Conservation (phyloP, 1,140 invertebrate genomes). For the Macrostomum lignano region DNA sequence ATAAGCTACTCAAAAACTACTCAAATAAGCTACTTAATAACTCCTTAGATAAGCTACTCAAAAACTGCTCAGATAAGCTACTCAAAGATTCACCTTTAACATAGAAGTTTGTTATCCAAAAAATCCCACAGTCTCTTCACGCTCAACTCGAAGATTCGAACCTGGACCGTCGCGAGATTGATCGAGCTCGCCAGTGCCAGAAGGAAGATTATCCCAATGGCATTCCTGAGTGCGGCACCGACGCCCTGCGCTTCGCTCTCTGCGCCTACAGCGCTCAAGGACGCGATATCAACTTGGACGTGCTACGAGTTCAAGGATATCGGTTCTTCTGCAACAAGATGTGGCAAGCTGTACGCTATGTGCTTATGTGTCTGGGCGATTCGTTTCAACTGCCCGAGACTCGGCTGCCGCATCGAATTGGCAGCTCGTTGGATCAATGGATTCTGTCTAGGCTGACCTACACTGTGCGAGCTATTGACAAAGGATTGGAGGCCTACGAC, state of each 20-base stretch:
- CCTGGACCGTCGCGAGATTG: slow-evolving; percentile 57
- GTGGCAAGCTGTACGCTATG: slow-evolving; percentile 72
- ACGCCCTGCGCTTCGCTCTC: slow-evolving; percentile 77
- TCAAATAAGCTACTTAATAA: no score
- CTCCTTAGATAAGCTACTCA: no score
- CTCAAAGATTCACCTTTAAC: no score
- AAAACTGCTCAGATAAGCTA: slow-evolving; percentile 26
- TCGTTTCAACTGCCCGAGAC: not conserved
- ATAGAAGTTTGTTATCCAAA: no score
- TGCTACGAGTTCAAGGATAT: slow-evolving; percentile 78
- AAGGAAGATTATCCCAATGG: slow-evolving; percentile 79
- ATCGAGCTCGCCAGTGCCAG: slow-evolving; percentile 44
- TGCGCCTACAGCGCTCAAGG: slow-evolving; percentile 70
- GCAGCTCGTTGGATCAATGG: slow-evolving; percentile 56
- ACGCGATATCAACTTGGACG: slow-evolving; percentile 79
- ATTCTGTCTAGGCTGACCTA: slow-evolving; percentile 55
- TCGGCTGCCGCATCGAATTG: not conserved
- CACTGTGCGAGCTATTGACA: slow-evolving; percentile 46
- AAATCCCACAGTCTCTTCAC: no score
- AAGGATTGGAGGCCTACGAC: slow-evolving; percentile 55
- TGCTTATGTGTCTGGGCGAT: not conserved
- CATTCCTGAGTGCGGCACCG: slow-evolving; percentile 93
- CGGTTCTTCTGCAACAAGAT: slow-evolving; percentile 96
- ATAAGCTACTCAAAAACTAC: no score
- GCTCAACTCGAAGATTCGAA: slow-evolving; percentile 40